Evolutionary conservation across 2,888 invertebrate genomes (phyloP).

Genomic region (Morpho helenor): DNA sequence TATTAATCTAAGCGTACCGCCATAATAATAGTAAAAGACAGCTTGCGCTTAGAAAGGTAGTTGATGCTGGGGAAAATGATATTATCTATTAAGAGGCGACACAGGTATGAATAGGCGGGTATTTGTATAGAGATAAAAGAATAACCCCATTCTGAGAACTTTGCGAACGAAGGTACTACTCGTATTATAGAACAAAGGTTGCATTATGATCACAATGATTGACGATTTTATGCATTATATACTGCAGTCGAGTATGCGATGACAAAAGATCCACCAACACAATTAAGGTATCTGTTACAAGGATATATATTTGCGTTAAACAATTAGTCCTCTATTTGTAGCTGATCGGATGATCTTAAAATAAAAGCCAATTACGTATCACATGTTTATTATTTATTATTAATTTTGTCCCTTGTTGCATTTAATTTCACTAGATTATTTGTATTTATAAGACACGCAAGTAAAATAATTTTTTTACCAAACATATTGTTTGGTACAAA

Average conservation of each 20-base stretch:
- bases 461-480: too few relatives aligned
- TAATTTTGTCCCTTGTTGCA: too few relatives aligned
- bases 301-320: constrained; percentile 25
- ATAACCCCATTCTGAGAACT: not conserved
- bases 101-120: not conserved
- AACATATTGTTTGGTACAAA: too few relatives aligned
- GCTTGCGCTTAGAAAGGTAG: too few relatives aligned
- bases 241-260: not conserved
- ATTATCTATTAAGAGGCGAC: not conserved
- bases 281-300: constrained; percentile 29
- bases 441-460: too few relatives aligned
- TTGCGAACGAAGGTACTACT: not conserved
- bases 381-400: too few relatives aligned
- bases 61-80: too few relatives aligned
- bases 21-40: too few relatives aligned
- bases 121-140: constrained; percentile 5
- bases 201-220: constrained; percentile 1
- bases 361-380: too few relatives aligned
- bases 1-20: too few relatives aligned
- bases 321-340: constrained; percentile 18
- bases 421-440: too few relatives aligned
- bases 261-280: constrained; percentile 15
- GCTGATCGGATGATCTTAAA: not conserved
- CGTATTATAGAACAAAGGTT: constrained; percentile 9
- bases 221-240: constrained; percentile 6